Percentiles rank a stretch among this genome's conserved stretches.
phyloP scores from a whole-genome alignment of 2,797 vertebrate species.

The Crypturellus tataupa region DNA sequence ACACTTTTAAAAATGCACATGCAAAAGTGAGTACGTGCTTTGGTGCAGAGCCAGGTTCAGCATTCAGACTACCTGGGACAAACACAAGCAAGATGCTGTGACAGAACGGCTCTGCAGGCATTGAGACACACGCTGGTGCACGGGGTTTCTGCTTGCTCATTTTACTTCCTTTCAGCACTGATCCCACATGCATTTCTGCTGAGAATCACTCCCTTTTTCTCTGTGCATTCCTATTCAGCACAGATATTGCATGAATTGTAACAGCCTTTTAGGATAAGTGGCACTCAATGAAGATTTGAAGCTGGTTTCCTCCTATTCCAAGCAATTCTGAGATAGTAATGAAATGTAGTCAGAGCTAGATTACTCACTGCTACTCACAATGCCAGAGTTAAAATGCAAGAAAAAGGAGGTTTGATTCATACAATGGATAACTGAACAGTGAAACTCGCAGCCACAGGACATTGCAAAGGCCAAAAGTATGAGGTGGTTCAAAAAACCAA shows the following conservation, averaged over 20 bases:
- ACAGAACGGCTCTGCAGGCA: constrained; percentile 52
- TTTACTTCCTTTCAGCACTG: constrained; percentile 42
- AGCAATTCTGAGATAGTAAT: constrained; percentile 27
- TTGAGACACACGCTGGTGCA: constrained; percentile 44
- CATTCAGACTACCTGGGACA: constrained; percentile 1
- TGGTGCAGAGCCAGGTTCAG: constrained; percentile 6
- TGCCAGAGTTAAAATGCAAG: background rate
- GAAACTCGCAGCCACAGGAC: background rate
- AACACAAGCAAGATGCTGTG: constrained; percentile 7
- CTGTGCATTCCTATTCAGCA: background rate
- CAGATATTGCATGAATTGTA: constrained; percentile 7
- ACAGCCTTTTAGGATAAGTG: constrained; percentile 43
- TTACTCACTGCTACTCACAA: constrained; percentile 33
- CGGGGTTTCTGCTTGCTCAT: constrained; percentile 59
- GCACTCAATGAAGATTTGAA: constrained; percentile 43
- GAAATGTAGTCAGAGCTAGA: background rate
- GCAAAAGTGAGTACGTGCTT: constrained; percentile 29
- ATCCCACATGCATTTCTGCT: constrained; percentile 29
- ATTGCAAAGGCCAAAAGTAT: background rate
- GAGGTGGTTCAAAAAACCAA: background rate
- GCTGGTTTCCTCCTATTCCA: constrained; percentile 36
- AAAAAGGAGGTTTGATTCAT: background rate
- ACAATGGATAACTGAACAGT: background rate
- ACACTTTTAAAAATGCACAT: background rate
- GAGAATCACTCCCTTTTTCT: constrained; percentile 28